Percentiles rank a stretch among this genome's conserved stretches.
phyloP scores from a whole-genome alignment of 2,113 vertebrate species.

The Dasyurus viverrinus region DNA sequence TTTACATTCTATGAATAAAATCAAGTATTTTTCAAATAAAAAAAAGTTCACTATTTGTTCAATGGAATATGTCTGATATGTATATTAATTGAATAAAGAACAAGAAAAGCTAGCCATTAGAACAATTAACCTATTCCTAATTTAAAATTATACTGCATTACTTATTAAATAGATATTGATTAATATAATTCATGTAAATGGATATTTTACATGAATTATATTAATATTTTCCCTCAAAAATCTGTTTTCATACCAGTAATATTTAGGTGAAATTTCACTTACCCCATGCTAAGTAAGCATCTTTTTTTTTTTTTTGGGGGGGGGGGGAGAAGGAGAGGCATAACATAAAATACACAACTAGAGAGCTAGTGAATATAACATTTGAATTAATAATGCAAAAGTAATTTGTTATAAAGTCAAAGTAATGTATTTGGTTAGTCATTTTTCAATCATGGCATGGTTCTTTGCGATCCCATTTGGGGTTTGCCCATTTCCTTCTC shows the following conservation, averaged over 20 bases:
- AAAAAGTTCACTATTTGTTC: neutral
- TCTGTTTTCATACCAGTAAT: conserved; percentile 61
- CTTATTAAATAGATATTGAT: neutral
- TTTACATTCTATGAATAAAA: neutral
- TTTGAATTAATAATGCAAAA: conserved; percentile 66
- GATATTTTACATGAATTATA: conserved; percentile 26
- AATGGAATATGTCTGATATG: neutral
- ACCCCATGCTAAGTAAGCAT: conserved; percentile 38
- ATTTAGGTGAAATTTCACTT: conserved; percentile 60
- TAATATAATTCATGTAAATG: no score
- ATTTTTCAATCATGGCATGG: no score
- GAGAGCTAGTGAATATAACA: conserved; percentile 39
- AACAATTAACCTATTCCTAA: neutral
- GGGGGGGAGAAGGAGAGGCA: neutral
- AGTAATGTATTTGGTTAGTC: neutral
- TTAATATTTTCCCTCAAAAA: conserved; percentile 52
- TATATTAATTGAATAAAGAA: neutral
- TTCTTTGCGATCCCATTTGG: no score
- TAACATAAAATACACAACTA: neutral
- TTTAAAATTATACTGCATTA: neutral
- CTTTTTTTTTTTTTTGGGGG: conserved; percentile 59
- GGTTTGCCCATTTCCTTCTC: no score
- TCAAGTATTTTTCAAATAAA: conserved; percentile 30
- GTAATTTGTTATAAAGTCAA: conserved; percentile 33
- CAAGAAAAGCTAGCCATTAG: neutral